Base-by-base conservation (phyloP, 2,113 vertebrate species). In the Galeopterus variegatus region DNA sequence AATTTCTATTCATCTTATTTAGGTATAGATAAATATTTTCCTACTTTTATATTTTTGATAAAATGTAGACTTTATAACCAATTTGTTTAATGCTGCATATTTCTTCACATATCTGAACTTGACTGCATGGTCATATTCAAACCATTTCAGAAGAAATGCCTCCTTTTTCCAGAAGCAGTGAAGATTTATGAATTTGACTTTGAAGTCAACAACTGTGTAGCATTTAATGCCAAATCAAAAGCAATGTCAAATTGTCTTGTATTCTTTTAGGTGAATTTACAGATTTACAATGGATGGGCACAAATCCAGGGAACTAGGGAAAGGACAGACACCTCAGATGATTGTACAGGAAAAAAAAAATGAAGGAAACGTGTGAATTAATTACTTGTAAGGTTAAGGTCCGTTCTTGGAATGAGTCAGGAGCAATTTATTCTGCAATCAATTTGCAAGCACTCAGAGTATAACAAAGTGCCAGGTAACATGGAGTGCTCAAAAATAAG, bases 111-210 rank as follows among this genome's bases (percentile, higher is more conserved):
- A 56, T 77, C 36, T 88, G 62, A 82, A 75, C 17, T 93, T 85
- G 54, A 79, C n/a, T 89, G 45, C 48, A 33, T 48, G 31, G 28
- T 62, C 48, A 50, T n/a, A 77, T 62, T 93, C 58, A 87, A 95
- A 81, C 28, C 54, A 36, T 2, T 81, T 92, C n/a, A 58, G 75
- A 81, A 93, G 69, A 96, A 94, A 72, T 45, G 23, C 56, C 26
- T 95, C 58, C 56, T 89, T 70, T 93, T 97, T 72, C 45, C 83
- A 41, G 11, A 52, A 79, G 41, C 70, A 65, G 41, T 54, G n/a
- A 88, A 95, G 76, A 97, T 95, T 96, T 96, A 95, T 94, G 70
- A 80, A 72, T 95, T 95, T 97, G 89, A 97, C 93, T 96, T 98
- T 97, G 95, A 97, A 93, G 84, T 95, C 92, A 94, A 82, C 89